These are phyloP conservation scores for Didymodactylos carnosus DNA, from an alignment of 2,888 invertebrate species.

Conservation along the genomic window DNA sequence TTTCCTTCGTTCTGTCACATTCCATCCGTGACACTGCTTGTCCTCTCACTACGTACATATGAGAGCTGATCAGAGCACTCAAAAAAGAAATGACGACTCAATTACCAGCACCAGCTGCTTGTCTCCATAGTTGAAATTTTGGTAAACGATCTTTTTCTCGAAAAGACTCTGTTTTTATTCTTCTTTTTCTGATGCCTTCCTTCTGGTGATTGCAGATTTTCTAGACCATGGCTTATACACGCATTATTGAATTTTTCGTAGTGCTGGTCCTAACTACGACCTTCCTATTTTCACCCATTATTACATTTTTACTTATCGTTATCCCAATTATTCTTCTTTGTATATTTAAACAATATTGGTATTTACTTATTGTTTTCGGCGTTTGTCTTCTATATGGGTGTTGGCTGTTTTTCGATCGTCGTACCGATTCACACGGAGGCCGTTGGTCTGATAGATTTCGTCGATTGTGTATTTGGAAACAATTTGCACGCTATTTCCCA, in stretches of 20 bases:
- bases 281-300: background rate
- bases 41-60: no score
- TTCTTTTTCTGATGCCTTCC: no score
- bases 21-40: no score
- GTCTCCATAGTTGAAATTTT: no score
- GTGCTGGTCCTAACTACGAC: background rate
- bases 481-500: background rate
- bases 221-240: background rate
- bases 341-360: background rate
- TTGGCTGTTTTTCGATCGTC: conserved; percentile 30
- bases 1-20: no score
- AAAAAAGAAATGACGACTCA: no score
- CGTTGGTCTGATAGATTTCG: background rate
- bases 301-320: background rate
- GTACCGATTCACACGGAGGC: conserved; percentile 16
- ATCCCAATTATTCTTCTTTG: background rate
- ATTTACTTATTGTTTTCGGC: background rate
- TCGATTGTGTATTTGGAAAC: background rate
- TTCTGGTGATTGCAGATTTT: no score
- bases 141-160: no score
- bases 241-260: background rate
- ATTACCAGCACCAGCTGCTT: no score
- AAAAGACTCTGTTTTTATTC: no score
- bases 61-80: no score
- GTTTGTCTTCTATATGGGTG: background rate